A percentile compares a stretch with the other conserved stretches of the same genome.
Evolutionary conservation across 2,797 vertebrate species (phyloP).

Genomic region (Sebastes diploproa): DNA sequence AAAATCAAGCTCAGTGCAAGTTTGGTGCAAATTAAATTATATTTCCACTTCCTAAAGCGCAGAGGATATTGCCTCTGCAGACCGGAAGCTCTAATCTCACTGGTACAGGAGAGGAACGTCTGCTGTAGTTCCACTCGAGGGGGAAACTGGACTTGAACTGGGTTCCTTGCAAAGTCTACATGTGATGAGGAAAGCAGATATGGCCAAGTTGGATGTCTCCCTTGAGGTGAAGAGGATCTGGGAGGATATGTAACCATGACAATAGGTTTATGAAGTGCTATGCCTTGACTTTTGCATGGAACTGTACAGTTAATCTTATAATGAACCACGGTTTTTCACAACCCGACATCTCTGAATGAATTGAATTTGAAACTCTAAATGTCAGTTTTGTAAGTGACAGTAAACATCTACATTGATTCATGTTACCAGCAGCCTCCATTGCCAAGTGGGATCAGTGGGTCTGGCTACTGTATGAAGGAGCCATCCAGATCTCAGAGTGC

Average conservation of each 20-base stretch:
- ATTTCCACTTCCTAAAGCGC: neutral
- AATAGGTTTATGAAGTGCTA: conserved; percentile 18
- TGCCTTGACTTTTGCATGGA: neutral
- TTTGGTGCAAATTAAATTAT: conserved; percentile 13
- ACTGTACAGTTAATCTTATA: conserved; percentile 3
- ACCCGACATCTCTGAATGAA: neutral
- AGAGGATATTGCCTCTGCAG: conserved; percentile 32
- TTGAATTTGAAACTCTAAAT: conserved; percentile 15
- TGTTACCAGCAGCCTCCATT: conserved; percentile 18
- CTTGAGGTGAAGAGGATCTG: conserved; percentile 37
- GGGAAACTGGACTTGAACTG: conserved; percentile 43
- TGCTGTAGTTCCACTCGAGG: conserved; percentile 39
- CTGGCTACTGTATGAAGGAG: conserved; percentile 36
- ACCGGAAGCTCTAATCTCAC: conserved; percentile 28
- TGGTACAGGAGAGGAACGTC: conserved; percentile 23
- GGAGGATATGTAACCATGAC: conserved; percentile 37
- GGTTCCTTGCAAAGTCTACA: conserved; percentile 32
- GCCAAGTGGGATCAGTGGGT: conserved; percentile 45
- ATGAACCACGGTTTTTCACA: neutral
- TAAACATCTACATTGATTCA: conserved; percentile 30
- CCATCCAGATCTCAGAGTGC: conserved; percentile 28
- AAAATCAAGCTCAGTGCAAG: conserved; percentile 4
- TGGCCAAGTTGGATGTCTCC: conserved; percentile 52
- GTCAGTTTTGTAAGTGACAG: conserved; percentile 5
- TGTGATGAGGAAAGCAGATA: conserved; percentile 73